Evolutionary conservation across 2,113 vertebrate species (phyloP), one percentile per base, ranked within the genome.

Genomic region (Pica pica): DNA sequence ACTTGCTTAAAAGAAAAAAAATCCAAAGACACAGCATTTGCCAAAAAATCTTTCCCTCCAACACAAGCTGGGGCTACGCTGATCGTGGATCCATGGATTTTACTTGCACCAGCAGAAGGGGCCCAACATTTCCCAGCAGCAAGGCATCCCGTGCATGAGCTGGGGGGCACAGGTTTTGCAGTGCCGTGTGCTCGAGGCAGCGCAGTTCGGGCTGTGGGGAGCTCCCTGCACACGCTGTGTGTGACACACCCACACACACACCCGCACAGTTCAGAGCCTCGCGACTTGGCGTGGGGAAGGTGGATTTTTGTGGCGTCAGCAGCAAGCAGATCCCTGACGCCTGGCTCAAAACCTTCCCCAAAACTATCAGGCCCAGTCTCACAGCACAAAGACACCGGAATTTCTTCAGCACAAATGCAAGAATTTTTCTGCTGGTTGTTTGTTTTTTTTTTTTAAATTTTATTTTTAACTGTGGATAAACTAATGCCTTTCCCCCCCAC

Each of bases 401-500:
- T 46, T 71, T 85, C 65, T 94, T 74, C 15, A 0, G 65, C 13
- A 26, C 11, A 39, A 61, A n/a, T 16, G 13, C 5, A 55, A 87
- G 37, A 61, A 18, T 74, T 93, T 69, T 59, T 44, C 15, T 64
- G 19, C 4, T 1, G 46, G 9, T 8, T 26, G 22, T 28, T 31
- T n/a, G 64, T 11, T 59, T 35, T 4, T 49, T 41, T 77, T 68
- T 12, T n/a, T 73, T 35, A 0, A 60, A 82, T 59, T 74, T 81
- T 67, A 53, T 75, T 82, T 89, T 82, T 47, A 75, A 60, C 50
- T 61, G 26, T 24, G 89, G 69, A 79, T 87, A 91, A 91, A 93
- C 23, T 27, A 91, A 69, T 73, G 80, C 33, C n/a, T 89, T 89
- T 84, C 41, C 61, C 50, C 7, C 46, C 68, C 53, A 3, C 13